These are phyloP conservation scores for Pimephales promelas DNA, from an alignment of 2,113 vertebrate genomes.

Conservation along the genomic window DNA sequence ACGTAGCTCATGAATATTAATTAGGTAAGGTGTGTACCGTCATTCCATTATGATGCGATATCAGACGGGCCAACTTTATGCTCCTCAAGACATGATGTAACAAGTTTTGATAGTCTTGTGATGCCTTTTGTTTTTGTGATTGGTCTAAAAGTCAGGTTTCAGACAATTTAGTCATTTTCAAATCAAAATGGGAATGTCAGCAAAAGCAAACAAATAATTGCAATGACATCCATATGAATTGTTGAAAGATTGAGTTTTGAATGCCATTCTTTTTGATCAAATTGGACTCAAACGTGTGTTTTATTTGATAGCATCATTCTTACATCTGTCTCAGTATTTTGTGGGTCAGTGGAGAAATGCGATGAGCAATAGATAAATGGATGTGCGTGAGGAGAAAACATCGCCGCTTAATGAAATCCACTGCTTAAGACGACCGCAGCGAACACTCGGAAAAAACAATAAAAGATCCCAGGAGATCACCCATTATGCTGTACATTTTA, in stretches of 20 bases:
- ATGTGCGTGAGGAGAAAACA: neutral
- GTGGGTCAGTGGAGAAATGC: neutral
- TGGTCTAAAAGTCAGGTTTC: neutral
- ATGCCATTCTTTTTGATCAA: neutral
- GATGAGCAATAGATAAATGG: neutral
- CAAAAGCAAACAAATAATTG: neutral
- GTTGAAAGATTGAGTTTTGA: neutral
- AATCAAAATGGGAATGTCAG: neutral
- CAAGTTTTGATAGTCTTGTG: neutral
- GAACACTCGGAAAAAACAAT: neutral
- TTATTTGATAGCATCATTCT: neutral
- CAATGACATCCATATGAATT: neutral
- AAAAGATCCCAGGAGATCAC: neutral
- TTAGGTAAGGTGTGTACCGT: neutral
- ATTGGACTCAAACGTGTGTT: neutral
- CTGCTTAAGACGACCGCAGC: neutral
- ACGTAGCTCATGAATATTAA: neutral
- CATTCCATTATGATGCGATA: neutral
- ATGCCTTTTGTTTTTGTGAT: neutral
- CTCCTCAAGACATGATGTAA: neutral
- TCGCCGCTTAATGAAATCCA: neutral
- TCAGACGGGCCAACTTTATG: neutral
- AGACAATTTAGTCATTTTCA: no score
- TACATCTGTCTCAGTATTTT: constrained; percentile 1
- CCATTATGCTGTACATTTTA: no score